phyloP scores from a whole-genome alignment of 1,140 invertebrate species.

The Atta texana region DNA sequence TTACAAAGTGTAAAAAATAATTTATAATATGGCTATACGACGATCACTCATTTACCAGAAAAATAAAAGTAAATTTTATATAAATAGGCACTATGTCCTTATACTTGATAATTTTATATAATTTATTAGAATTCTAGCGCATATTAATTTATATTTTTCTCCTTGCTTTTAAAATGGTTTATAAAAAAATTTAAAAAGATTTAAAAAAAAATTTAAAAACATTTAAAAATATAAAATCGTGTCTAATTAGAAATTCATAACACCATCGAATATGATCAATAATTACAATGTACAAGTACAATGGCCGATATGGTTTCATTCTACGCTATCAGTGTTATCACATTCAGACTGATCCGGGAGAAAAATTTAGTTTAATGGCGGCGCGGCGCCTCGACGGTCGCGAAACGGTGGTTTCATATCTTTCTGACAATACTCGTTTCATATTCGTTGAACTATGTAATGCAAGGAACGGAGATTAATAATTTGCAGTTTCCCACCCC shows the following conservation, averaged over 20 bases:
- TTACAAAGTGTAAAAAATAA: no score
- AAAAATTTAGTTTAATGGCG: not conserved
- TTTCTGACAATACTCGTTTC: slow-evolving; percentile 81
- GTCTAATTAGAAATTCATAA: not conserved
- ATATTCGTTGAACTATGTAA: slow-evolving; percentile 82
- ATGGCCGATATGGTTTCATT: not conserved
- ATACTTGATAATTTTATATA: no score
- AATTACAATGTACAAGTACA: not conserved
- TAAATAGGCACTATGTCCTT: no score
- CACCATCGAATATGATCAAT: not conserved
- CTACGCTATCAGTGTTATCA: no score
- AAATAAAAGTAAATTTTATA: no score
- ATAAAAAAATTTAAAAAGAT: not conserved
- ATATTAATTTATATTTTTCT: no score
- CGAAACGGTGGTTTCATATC: slow-evolving; percentile 62
- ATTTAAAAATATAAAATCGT: not conserved
- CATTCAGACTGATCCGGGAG: not conserved
- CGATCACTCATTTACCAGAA: no score
- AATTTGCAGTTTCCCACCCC: slow-evolving; percentile 85
- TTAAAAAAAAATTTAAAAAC: not conserved
- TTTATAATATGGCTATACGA: no score
- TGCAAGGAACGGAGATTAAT: slow-evolving; percentile 82
- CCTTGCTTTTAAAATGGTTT: not conserved
- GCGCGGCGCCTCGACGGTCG: slow-evolving; percentile 39
- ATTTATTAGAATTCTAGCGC: no score